Base-by-base conservation (phyloP, 1,140 invertebrate genomes). In the Dendroctonus ponderosae region DNA sequence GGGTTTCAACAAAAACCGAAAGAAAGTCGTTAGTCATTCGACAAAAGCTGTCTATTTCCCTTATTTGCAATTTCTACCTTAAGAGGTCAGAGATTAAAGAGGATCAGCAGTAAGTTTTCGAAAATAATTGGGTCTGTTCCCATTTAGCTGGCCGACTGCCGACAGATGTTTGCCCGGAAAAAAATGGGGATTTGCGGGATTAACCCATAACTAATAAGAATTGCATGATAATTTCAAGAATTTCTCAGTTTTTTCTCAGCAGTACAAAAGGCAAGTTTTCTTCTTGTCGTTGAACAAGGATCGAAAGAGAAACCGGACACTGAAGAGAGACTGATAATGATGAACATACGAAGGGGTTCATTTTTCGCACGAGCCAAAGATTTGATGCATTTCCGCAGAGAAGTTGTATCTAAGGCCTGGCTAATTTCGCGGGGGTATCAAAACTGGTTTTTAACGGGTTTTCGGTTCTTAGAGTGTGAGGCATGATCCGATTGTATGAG, bases 11-110 rank as follows among this genome's bases (percentile, higher is more conserved):
- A 56, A 56, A n/a, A 46, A 26, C 56, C 7, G 56, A 44, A 58
- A 58, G 42, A 58, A 61, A 61, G 58, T 41, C 58, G 44, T 61
- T 61, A 61, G 26, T 61, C 58, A 37, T 61, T 40, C 46, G 41
- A 61, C 58, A 61, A 61, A n/a, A 50, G 58, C 37, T 37, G 39
- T 4, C 48, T 15, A 50, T 37, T 61, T 61, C 58, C 56, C 58
- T 61, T 61, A 61, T 61, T 61, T 61, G 58, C 58, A 61, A 61
- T 61, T 61, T 61, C 58, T 61, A 61, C 58, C 58, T 61, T 49
- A 61, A 61, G 50, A 39, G 58, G 14, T 46, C 44, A 61, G 50
- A 61, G 58, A 48, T 39, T 61, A 61, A 61, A 15, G 8, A 61
- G 58, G 58, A 50, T 8, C 37, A 7, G 58, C 46, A 50, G 7